Base-by-base conservation (phyloP, 2,113 vertebrate species). In the Gallinago paraguaiae region DNA sequence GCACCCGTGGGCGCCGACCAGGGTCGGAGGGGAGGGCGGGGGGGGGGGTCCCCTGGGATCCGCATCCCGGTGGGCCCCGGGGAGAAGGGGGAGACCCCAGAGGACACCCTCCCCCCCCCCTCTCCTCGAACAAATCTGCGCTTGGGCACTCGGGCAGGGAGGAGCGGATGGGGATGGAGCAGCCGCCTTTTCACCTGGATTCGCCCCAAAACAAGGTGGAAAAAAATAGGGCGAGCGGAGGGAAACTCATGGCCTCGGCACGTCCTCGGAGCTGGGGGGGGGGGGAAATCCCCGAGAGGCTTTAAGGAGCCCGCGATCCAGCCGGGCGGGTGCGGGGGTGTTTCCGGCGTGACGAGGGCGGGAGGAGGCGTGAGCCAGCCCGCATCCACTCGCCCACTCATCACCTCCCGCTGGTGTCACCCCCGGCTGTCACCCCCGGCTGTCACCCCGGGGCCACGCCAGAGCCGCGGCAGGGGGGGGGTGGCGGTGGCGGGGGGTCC, bases 41-140 rank as follows among this genome's bases (percentile, higher is more conserved):
- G 41, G 3, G 17, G 14, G 31, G 35, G 31, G 45, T 37, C 5
- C 9, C 22, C 15, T 13, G 46, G 69, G 74, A 60, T 75, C 56
- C 9, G 54, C 30, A 0, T 7, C 7, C 22, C 59, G 35, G 35
- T 1, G 14, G 69, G 9, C 12, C 10, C 17, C 9, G 5, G 14
- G 67, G 31, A 43, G 65, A 25, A 22, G 20, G 2, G n/a, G 39
- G 63, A 2, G 45, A 33, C 30, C 59, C 57, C 43, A 0, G 76
- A 30, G 76, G 30, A 12, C 23, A 37, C n/a, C 8, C 30, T 27
- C 41, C 13, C 2, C 20, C 9, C 5, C 31, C 11, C 12, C 9
- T 3, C 31, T 11, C 41, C 9, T 5, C 31, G 11, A 13, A 7
- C 30, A 24, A 0, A 0, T 3, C 56, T 6, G 35, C 7, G 2